These are phyloP conservation scores for Jacana jacana DNA, from an alignment of 2,113 vertebrate genomes.

Conservation along the genomic window DNA sequence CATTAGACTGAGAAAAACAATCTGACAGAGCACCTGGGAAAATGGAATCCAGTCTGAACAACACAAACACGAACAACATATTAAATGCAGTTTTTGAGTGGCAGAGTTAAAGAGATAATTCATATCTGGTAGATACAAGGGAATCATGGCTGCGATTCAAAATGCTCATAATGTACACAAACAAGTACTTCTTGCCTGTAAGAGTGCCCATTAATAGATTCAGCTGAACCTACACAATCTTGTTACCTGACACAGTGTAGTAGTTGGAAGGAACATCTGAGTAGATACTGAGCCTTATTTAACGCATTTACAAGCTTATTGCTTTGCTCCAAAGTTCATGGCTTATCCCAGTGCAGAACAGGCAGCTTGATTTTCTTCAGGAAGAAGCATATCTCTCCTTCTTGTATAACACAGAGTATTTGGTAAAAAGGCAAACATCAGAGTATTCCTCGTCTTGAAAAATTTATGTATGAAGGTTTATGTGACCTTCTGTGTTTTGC, in stretches of 20 bases:
- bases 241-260: not conserved
- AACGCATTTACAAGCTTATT: not conserved
- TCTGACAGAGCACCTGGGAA: not conserved
- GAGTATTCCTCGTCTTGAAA: not conserved
- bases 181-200: not conserved
- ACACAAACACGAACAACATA: not conserved
- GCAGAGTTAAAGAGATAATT: not conserved
- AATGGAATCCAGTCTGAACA: not conserved
- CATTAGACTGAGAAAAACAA: not conserved
- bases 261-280: not conserved
- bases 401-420: not conserved
- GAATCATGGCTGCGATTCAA: not conserved
- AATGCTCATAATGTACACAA: not conserved
- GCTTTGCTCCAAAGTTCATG: not conserved
- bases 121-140: too few relatives aligned
- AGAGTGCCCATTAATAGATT: not conserved
- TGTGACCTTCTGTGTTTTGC: not conserved
- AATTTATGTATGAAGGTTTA: not conserved
- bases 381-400: not conserved
- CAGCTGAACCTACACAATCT: not conserved
- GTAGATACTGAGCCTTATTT: not conserved
- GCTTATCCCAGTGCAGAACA: not conserved
- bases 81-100: not conserved
- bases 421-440: not conserved
- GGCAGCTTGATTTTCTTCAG: not conserved